Evolutionary conservation across 2,888 invertebrate species (phyloP), one percentile per base, ranked within the genome.

Genomic region (Catocala sponsa): DNA sequence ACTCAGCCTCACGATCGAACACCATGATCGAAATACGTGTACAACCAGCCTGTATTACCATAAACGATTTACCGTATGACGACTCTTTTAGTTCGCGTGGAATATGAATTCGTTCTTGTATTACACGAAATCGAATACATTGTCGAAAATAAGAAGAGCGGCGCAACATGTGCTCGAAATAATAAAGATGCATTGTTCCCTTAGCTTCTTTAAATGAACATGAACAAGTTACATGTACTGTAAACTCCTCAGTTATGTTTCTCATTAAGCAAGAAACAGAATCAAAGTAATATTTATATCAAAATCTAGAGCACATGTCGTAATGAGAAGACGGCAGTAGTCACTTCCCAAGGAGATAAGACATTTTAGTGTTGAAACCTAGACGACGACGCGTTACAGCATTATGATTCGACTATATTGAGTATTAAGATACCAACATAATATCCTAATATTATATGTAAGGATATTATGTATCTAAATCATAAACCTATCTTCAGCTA

Each of bases 11-110:
- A 93, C 93, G 93, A 93, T 89, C 89, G 89, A 82, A 83, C 83
- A 88, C 87, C 91, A 89, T 90, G 91, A 91, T 90, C 91, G 87
- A 88, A 91, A 90, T 88, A 89, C 91, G 85, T 88, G 86, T 88
- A 86, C 86, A 79, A 82, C 79, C 83, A 76, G 70, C 62, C 84
- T 79, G 86, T 88, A 91, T 92, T 93, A 92, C 87, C 91, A 92
- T 92, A 91, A 87, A 86, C 87, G 85, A 84, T 80, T 80, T 89
- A 89, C 88, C 83, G 88, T 89, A 91, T 90, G 90, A 92, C 85
- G 86, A 88, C 89, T 91, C 89, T 90, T 89, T 92, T 87, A 88
- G 83, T 86, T 84, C 82, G 85, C 87, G 86, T 87, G 88, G 91
- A 88, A 91, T 92, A 92, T 89, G 89, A 89, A 92, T 91, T 84